Conservation (phyloP, 1,140 invertebrate genomes). For the Trissolcus basalis region DNA sequence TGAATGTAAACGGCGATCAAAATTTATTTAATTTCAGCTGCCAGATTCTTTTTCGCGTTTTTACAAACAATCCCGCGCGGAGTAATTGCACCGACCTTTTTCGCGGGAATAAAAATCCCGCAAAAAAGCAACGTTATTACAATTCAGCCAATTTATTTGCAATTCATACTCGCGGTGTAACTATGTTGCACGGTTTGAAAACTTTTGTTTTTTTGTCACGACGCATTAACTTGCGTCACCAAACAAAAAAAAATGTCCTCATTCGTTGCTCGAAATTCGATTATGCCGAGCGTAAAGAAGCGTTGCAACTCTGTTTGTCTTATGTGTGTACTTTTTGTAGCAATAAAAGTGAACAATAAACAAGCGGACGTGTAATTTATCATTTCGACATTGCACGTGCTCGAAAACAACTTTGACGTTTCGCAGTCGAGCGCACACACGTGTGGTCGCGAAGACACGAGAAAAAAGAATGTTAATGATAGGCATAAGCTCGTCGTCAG, state of each 20-base stretch:
- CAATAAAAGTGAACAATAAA: conserved; percentile 38
- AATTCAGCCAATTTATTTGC: not conserved
- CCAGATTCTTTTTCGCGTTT: too few relatives aligned
- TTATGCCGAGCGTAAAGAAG: not conserved
- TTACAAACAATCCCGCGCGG: too few relatives aligned
- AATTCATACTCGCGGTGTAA: conserved; percentile 12
- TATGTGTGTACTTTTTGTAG: conserved; percentile 25
- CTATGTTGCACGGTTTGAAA: conserved; percentile 14
- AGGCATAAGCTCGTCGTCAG: conserved; percentile 37
- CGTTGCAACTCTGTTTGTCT: conserved; percentile 2
- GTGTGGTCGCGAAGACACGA: conserved; percentile 7
- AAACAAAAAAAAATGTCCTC: conserved; percentile 5
- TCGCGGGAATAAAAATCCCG: not conserved
- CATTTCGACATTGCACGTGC: conserved; percentile 47
- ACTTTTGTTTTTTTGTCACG: conserved; percentile 12
- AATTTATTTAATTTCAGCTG: too few relatives aligned
- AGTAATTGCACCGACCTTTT: too few relatives aligned
- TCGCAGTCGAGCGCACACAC: conserved; percentile 25
- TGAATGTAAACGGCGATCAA: too few relatives aligned
- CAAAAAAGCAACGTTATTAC: not conserved
- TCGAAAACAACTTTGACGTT: conserved; percentile 34
- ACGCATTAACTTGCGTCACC: conserved; percentile 23
- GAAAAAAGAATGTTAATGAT: conserved; percentile 45
- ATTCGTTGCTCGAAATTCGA: too few relatives aligned
- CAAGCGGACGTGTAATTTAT: conserved; percentile 24